Base-by-base conservation (phyloP, 2,888 invertebrate species). In the Thelaira solivaga region DNA sequence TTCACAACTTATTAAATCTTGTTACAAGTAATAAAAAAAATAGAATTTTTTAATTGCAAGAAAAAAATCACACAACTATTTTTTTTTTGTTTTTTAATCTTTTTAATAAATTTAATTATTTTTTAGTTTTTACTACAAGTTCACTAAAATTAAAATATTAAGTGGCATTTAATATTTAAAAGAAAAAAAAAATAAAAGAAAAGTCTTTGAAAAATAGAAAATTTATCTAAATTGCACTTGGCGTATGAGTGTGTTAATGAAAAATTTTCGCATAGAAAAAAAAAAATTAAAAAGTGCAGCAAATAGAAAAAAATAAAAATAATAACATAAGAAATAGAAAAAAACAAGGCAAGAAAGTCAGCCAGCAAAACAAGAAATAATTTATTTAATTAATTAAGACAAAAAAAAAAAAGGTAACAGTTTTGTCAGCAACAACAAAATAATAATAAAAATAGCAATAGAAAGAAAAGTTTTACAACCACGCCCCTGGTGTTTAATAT, bases 401-500 rank as follows among this genome's bases (percentile, higher is more conserved):
- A 13, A 29, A 53, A 43, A 31, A 22, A 20, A 39, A 39, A 31
- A 43, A 73, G 8, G 2, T 10, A 29, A 47, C 36, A 55, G n/a
- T 47, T 43, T 34, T 61, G 22, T 13, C 51, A 51, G 4, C 51
- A 26, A 29, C 22, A 47, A 49, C 4, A 16, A 55, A 49, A 53
- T 10, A 6, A 26, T 65, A 61, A n/a, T n/a, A 51, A 22, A 53
- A 67, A 57, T 57, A 64, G 8, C 20, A 29, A 43, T 61, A n/a
- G n/a, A n/a, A n/a, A n/a, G n/a, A n/a, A n/a, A n/a, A n/a, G 41
- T 47, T 24, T 53, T 24, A 2, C 43, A 64, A 73, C 73, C 73
- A 73, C 77, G 68, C 77, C 77, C 77, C 77, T 73, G 73, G 51
- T 53, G 45, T 53, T 67, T 53, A 31, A 53, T 64, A 64, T 29